A percentile compares a stretch with the other conserved stretches of the same genome.
These are phyloP conservation scores for Cephalopachus bancanus DNA, from an alignment of 2,797 vertebrate species.

Conservation along the genomic window DNA sequence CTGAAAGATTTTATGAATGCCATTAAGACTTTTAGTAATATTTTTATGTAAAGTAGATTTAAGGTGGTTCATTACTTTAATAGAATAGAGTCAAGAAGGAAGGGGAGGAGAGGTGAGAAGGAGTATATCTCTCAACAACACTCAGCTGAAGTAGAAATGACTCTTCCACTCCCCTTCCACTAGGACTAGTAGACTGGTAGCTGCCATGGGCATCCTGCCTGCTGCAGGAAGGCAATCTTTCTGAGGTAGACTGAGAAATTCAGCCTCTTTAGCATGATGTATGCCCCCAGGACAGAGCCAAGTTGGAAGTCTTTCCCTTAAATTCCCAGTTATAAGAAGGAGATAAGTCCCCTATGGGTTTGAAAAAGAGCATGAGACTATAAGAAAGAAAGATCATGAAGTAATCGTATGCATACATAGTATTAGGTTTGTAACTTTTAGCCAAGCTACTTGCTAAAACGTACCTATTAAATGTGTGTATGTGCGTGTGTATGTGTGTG, in stretches of 20 bases:
- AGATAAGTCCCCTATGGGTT: background rate
- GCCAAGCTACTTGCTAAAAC: background rate
- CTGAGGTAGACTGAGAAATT: background rate
- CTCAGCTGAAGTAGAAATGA: background rate
- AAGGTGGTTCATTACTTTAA: background rate
- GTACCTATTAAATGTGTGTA: background rate
- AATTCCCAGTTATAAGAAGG: background rate
- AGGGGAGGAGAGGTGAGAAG: background rate
- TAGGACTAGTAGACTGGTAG: background rate
- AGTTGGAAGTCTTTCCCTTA: background rate
- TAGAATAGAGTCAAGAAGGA: background rate
- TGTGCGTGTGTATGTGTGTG: background rate
- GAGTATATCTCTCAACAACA: background rate
- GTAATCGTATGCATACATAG: background rate
- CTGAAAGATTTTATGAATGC: background rate
- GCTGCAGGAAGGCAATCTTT: background rate
- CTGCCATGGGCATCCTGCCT: background rate
- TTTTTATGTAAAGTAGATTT: background rate
- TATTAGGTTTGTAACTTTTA: background rate
- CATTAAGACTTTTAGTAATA: background rate
- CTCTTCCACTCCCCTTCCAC: fast-evolving
- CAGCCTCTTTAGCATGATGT: background rate
- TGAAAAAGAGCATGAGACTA: background rate
- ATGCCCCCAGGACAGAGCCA: background rate
- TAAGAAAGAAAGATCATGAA: background rate